Conservation (phyloP, 2,113 vertebrate genomes). For the Stigmatopora nigra region DNA sequence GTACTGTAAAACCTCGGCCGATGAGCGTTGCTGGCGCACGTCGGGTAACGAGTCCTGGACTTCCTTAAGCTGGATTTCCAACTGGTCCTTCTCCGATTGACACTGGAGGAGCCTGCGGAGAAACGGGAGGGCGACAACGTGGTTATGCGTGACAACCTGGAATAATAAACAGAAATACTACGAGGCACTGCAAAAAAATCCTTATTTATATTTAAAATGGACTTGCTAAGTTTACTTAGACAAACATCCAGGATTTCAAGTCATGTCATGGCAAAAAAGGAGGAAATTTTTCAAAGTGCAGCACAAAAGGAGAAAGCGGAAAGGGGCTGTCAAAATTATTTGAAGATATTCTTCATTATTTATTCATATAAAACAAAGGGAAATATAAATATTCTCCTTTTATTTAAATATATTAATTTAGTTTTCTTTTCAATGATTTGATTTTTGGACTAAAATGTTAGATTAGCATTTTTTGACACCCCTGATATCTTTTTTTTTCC, state of each 20-base stretch:
- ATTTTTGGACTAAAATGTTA: too few species aligned
- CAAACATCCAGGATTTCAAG: too few species aligned
- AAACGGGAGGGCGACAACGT: background rate
- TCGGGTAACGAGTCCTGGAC: conserved; percentile 57
- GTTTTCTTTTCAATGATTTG: too few species aligned
- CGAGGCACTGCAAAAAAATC: background rate
- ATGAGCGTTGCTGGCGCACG: conserved; percentile 59
- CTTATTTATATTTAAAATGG: background rate
- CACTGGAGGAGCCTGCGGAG: conserved; percentile 76
- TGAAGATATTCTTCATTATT: too few species aligned
- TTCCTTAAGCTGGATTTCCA: conserved; percentile 75
- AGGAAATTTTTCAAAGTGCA: background rate
- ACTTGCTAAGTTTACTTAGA: background rate
- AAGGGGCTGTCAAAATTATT: too few species aligned
- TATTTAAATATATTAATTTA: too few species aligned
- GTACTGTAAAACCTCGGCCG: conserved; percentile 48
- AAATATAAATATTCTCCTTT: too few species aligned
- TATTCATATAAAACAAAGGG: too few species aligned
- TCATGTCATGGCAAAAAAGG: background rate
- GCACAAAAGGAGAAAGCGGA: conserved; percentile 7
- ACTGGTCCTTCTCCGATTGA: conserved; percentile 76
- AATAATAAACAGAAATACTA: background rate
- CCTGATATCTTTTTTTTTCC: background rate
- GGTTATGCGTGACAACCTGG: background rate
- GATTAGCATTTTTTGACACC: too few species aligned